Evolutionary conservation across 2,797 vertebrate genomes (phyloP), one percentile per base, ranked within the genome.

Genomic region (Kryptopterus vitreolus): DNA sequence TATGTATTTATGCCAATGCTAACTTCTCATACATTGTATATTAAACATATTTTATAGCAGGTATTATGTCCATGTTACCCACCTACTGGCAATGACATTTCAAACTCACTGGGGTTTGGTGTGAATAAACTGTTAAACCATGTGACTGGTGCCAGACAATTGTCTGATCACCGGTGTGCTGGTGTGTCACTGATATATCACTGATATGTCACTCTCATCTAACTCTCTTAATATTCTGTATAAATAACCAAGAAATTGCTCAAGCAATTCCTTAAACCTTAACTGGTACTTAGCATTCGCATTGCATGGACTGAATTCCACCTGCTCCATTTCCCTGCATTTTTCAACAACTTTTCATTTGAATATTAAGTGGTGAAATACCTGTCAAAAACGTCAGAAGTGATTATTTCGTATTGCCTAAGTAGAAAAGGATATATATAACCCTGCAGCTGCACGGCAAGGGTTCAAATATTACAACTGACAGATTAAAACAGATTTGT

Each of bases 401-500:
- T 69, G 66, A 50, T 29, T 50, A 29, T 69, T 29, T 66, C 13
- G 43, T 2, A 3, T 53, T 31, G 12, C 65, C 2, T 12, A 48
- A 48, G 20, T 65, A 68, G 16, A 68, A 53, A 72, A 24, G n/a
- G 11, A 24, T 8, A 24, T 24, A 9, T 43, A 58, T 26, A 38
- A 1, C 3, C 26, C 9, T 70, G 46, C 26, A 52, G 70, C 31
- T 57, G 70, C 31, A 73, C 6, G 38, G n/a, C 53, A 57, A 24
- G 20, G 52, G 31, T 57, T 73, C 33, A 73, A 24, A 58, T 57
- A 73, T 57, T 73, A 71, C 53, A 6, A 9, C 20, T 55, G 50
- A 38, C 57, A 24, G 12, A 72, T 72, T 55, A 16, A 52, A 46
- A 46, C n/a, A 24, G 38, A 26, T 48, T 26, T 48, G 65, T 69